phyloP scores from a whole-genome alignment of 92 coral and sea anemone genomes.

The Blastomussa wellsi region DNA sequence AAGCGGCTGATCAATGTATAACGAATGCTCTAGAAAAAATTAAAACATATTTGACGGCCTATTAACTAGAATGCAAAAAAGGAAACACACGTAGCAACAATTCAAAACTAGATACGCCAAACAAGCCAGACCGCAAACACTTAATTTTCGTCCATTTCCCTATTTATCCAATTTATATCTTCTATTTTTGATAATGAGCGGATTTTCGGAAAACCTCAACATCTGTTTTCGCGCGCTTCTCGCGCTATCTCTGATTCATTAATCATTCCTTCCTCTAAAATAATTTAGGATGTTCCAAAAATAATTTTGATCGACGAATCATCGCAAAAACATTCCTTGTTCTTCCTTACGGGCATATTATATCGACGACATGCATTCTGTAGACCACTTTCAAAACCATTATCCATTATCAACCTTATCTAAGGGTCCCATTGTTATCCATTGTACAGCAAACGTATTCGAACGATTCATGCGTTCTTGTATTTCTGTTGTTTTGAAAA shows the following conservation, averaged over 20 bases:
- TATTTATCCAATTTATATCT: slow-evolving; percentile 1
- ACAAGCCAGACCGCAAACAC: background rate
- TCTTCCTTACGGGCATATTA: background rate
- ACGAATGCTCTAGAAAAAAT: background rate
- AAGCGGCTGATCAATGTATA: background rate
- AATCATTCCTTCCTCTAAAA: background rate
- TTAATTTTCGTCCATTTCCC: slow-evolving; percentile 11
- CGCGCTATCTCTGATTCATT: slow-evolving; percentile 2
- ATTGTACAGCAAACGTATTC: background rate
- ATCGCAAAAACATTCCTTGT: background rate
- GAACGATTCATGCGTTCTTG: background rate
- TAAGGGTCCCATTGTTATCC: background rate
- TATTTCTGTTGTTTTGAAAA: slow-evolving; percentile 4
- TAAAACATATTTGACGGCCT: background rate
- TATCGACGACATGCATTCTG: background rate
- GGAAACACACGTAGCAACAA: background rate
- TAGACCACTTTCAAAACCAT: background rate
- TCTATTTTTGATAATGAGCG: background rate
- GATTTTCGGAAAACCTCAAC: background rate
- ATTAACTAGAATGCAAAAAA: background rate
- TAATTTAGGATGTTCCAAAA: slow-evolving; percentile 12
- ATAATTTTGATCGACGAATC: background rate
- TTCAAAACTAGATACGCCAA: background rate
- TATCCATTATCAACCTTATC: background rate
- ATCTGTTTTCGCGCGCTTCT: slow-evolving; percentile 7